These are phyloP conservation scores for Elmis aenea DNA, from an alignment of 2,888 invertebrate species.

Conservation along the genomic window DNA sequence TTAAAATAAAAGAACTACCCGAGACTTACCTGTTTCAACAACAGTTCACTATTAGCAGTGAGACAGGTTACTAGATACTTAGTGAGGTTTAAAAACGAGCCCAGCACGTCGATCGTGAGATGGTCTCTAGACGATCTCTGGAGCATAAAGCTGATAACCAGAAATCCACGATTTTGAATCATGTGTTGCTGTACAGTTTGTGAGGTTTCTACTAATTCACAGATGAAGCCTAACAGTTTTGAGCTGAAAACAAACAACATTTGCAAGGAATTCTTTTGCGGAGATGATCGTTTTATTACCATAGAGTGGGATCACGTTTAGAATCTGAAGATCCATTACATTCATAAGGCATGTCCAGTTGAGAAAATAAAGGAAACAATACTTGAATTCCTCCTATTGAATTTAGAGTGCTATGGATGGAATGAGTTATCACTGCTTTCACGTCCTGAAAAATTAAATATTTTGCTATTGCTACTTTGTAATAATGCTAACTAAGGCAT, in stretches of 20 bases:
- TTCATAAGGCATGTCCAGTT: constrained; percentile 91
- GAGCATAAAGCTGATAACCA: constrained; percentile 96
- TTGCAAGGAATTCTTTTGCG: not conserved
- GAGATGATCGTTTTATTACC: constrained; percentile 54
- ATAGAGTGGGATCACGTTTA: constrained; percentile 82
- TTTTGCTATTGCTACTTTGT: not conserved
- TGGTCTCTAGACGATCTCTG: constrained; percentile 91
- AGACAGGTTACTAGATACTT: constrained; percentile 91
- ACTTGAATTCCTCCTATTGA: constrained; percentile 99
- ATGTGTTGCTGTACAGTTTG: constrained; percentile 98
- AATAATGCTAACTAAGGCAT: not conserved
- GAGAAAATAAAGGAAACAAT: constrained; percentile 94
- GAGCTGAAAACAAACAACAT: constrained; percentile 60
- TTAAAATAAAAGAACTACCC: too few relatives aligned
- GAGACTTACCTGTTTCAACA: constrained; percentile 78
- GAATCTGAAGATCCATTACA: constrained; percentile 66
- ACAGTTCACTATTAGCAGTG: constrained; percentile 85
- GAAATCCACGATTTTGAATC: constrained; percentile 97
- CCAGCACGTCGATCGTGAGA: constrained; percentile 88
- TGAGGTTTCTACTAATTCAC: constrained; percentile 94
- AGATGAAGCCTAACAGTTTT: constrained; percentile 93
- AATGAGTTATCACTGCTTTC: constrained; percentile 98
- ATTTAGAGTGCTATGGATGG: constrained; percentile 97
- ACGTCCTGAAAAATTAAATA: constrained; percentile 71
- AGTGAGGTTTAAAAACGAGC: constrained; percentile 84